These are phyloP conservation scores for Morone chrysops DNA, from an alignment of 2,113 vertebrate genomes.

Conservation along the genomic window DNA sequence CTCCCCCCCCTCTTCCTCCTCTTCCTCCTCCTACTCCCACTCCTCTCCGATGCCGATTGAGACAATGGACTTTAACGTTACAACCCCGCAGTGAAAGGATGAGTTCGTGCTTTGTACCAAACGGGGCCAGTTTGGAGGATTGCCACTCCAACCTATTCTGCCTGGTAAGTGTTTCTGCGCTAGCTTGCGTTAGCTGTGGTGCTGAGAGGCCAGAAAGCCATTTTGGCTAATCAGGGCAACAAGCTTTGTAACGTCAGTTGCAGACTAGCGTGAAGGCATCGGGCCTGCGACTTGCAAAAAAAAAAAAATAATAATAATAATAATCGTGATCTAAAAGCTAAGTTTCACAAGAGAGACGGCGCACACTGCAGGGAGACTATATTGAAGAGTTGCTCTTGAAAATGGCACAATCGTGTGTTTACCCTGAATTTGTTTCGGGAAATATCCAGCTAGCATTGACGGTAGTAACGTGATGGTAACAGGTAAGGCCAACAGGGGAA, in stretches of 20 bases:
- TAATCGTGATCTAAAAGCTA: constrained; percentile 51
- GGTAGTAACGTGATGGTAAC: constrained; percentile 38
- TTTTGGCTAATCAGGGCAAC: constrained; percentile 83
- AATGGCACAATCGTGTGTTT: constrained; percentile 16
- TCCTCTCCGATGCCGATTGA: constrained; percentile 86
- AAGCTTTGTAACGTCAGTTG: constrained; percentile 81
- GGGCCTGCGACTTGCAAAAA: constrained; percentile 70
- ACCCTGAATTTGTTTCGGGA: constrained; percentile 21
- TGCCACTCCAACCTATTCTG: constrained; percentile 99
- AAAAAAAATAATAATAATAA: constrained; percentile 9
- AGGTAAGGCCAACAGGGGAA: constrained; percentile 40
- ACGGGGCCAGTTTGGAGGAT: constrained; percentile 99
- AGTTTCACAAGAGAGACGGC: constrained; percentile 62
- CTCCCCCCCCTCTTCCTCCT: neutral
- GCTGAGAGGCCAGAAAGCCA: constrained; percentile 81
- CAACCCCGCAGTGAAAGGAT: constrained; percentile 94
- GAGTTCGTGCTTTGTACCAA: constrained; percentile 99
- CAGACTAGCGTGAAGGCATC: constrained; percentile 78
- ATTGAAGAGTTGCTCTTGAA: neutral
- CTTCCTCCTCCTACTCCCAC: no score
- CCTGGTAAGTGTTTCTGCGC: constrained; percentile 91
- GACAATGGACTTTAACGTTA: constrained; percentile 94
- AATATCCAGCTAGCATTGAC: constrained; percentile 23
- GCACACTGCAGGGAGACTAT: constrained; percentile 10
- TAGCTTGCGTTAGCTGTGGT: constrained; percentile 71